Evolutionary conservation across 2,113 vertebrate species (phyloP).

Genomic region (Entomyzon cyanotis): DNA sequence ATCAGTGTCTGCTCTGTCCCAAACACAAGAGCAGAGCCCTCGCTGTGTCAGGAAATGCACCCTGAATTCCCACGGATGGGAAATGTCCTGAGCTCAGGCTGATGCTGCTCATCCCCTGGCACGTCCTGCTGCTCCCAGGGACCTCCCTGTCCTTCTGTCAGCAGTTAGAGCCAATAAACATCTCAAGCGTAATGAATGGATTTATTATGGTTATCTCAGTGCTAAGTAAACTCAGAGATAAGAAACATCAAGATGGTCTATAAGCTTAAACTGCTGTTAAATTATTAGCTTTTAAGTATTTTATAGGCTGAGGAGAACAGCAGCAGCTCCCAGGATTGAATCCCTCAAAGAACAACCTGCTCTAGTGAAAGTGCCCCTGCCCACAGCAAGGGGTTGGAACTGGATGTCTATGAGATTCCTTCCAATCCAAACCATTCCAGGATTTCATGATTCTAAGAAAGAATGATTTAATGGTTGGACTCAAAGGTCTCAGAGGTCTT

Average conservation of each 20-base stretch:
- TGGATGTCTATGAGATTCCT: neutral
- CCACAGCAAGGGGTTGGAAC: neutral
- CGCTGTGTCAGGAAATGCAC: neutral
- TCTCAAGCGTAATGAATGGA: neutral
- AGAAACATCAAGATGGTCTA: neutral
- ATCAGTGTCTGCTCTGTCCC: neutral
- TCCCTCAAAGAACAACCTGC: neutral
- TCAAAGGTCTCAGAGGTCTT: neutral
- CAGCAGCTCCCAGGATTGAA: neutral
- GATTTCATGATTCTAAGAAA: neutral
- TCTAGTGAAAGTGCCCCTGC: neutral
- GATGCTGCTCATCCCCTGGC: neutral
- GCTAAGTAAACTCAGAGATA: constrained; percentile 22
- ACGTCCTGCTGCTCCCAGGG: neutral
- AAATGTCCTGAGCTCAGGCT: fast-evolving
- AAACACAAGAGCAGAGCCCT: fast-evolving
- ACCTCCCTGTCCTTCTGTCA: neutral
- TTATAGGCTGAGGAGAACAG: neutral
- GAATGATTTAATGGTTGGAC: neutral
- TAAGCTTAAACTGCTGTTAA: neutral
- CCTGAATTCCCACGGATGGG: fast-evolving
- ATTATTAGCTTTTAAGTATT: neutral
- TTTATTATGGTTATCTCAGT: neutral
- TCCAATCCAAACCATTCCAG: neutral
- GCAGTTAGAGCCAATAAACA: neutral